Evolutionary conservation across 2,113 vertebrate species (phyloP).

Genomic region (Gobius niger): DNA sequence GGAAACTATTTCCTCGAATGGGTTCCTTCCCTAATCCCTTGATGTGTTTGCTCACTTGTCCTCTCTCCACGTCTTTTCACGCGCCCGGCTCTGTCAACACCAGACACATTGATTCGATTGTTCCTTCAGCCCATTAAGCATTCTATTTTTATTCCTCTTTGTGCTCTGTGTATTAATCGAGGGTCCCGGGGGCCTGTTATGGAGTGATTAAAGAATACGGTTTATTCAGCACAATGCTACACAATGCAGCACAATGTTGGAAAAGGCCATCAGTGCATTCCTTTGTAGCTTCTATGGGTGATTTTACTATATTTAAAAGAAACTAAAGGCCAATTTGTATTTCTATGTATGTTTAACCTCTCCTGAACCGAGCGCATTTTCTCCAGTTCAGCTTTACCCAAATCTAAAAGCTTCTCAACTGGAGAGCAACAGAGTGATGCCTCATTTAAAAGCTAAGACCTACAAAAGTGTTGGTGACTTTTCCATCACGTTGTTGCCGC

Average conservation of each 20-base stretch:
- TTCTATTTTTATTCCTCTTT: neutral
- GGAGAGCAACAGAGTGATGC: too few species aligned
- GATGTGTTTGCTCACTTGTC: slow-evolving; percentile 30
- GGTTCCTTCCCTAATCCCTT: slow-evolving; percentile 37
- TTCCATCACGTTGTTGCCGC: too few species aligned
- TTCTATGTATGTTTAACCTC: too few species aligned
- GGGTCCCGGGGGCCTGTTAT: neutral
- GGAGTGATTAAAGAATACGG: neutral
- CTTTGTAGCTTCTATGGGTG: too few species aligned
- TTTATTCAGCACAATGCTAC: neutral
- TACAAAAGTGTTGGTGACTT: too few species aligned
- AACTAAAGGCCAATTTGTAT: too few species aligned
- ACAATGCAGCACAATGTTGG: neutral
- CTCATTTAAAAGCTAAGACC: too few species aligned
- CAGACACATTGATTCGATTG: slow-evolving; percentile 48
- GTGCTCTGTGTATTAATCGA: neutral
- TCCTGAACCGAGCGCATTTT: too few species aligned
- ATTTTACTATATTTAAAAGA: too few species aligned
- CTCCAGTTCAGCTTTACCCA: too few species aligned
- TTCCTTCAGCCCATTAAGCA: slow-evolving; percentile 25
- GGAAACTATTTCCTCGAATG: slow-evolving; percentile 30
- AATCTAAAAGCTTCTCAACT: too few species aligned
- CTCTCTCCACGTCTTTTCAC: slow-evolving; percentile 24
- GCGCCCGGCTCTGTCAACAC: slow-evolving; percentile 45
- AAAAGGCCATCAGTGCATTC: too few species aligned